Evolutionary conservation across 2,113 vertebrate genomes (phyloP).

Genomic region (Callipepla squamata): DNA sequence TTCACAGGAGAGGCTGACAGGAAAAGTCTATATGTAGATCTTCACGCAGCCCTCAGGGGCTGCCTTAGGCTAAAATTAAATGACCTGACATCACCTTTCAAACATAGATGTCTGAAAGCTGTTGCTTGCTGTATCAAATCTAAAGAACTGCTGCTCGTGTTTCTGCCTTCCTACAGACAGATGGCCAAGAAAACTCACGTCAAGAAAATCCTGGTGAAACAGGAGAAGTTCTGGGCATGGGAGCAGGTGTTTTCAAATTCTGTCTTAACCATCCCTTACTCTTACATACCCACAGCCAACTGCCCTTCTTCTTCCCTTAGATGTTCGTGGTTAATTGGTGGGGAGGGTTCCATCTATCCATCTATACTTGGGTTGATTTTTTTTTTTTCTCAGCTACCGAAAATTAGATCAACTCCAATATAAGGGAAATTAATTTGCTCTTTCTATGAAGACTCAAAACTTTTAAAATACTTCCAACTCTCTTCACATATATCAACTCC

Average conservation of each 20-base stretch:
- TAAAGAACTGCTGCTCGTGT: not conserved
- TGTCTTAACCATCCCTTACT: not conserved
- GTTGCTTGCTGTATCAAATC: fast-evolving
- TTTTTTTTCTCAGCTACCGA: not conserved
- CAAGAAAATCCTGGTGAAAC: not conserved
- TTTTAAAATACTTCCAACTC: constrained; percentile 23
- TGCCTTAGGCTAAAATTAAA: constrained; percentile 43
- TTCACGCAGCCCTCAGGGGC: not conserved
- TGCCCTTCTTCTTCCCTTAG: not conserved
- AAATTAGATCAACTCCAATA: not conserved
- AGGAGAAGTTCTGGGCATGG: not conserved
- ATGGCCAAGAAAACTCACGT: not conserved
- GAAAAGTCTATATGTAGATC: not conserved
- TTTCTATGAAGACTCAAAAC: not conserved
- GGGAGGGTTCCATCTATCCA: not conserved
- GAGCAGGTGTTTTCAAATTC: not conserved
- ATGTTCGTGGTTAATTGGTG: not conserved
- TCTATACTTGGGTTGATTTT: not conserved
- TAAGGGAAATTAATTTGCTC: not conserved
- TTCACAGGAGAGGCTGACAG: not conserved
- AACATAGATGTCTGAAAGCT: not conserved
- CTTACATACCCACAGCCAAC: not conserved
- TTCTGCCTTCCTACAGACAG: constrained; percentile 22
- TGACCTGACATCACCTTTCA: not conserved
- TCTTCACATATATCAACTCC: not conserved